A percentile compares a stretch with the other conserved stretches of the same genome.
Conservation (phyloP, 2,797 vertebrate genomes). For the Siniperca scherzeri region DNA sequence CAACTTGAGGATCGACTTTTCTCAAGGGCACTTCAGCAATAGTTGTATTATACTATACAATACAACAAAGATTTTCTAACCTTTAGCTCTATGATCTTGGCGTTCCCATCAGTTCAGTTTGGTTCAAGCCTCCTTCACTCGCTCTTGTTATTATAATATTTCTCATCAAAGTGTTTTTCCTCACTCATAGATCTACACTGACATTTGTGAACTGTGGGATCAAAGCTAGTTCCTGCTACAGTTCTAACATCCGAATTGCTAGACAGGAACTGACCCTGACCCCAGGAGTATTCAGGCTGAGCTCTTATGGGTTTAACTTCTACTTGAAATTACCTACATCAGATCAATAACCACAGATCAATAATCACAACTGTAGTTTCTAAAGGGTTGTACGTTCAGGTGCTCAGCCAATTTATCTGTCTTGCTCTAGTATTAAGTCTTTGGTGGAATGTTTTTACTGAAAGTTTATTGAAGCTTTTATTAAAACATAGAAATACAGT, state of each 20-base stretch:
- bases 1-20: conserved; percentile 19
- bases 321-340: conserved; percentile 36
- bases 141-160: conserved; percentile 40
- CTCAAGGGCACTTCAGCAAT: conserved; percentile 22
- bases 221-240: conserved; percentile 31
- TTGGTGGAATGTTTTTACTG: conserved; percentile 13
- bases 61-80: conserved; percentile 28
- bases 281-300: conserved; percentile 9
- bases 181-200: conserved; percentile 23
- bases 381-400: conserved; percentile 11
- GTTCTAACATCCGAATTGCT: conserved; percentile 15
- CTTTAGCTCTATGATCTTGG: conserved; percentile 33
- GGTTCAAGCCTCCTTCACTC: conserved; percentile 34
- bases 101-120: conserved; percentile 12
- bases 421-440: not conserved
- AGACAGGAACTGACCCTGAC: conserved; percentile 37
- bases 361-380: conserved; percentile 20
- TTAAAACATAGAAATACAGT: not conserved
- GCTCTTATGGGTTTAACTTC: conserved; percentile 35
- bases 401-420: conserved; percentile 1
- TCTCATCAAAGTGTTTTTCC: conserved; percentile 42
- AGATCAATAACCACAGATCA: conserved; percentile 41
- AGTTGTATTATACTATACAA: not conserved
- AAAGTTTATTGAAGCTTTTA: conserved; percentile 10
- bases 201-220: conserved; percentile 53